Base-by-base conservation (phyloP, 1,140 invertebrate genomes). In the Drosophila aff. region DNA sequence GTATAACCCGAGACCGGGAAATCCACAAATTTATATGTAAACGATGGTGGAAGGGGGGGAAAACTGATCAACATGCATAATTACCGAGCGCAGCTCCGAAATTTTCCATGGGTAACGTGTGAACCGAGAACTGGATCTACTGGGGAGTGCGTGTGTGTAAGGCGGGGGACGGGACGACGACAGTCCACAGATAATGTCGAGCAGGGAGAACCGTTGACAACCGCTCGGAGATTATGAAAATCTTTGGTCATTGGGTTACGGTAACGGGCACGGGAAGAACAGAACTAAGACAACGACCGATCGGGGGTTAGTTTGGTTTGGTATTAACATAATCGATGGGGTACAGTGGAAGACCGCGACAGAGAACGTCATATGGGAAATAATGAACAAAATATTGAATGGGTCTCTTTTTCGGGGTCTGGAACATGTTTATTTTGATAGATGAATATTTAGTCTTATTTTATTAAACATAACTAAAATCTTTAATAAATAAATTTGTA, bases 301-400 rank as follows among this genome's bases (percentile, higher is more conserved):
- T 50, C 47, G 49, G 58, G 61, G 60, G 73, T 60, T 82, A 60
- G 73, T 78, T 78, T 68, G 49, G 73, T 78, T 78, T 68, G 49
- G 59, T 87, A 87, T 86, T 89, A 86, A 80, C 84, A 86, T 89
- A 89, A 86, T 89, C 83, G 76, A 89, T 86, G 80, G 72, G 72
- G 66, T 75, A 85, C 67, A 67, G 67, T 53, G 38, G 15, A 44
- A 11, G 4, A 16, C 18, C 64, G 8, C 1, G 13, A 11, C 9
- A 43, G 13, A 2, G 16, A 36, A 52, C 6, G 3, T 16, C 16
- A n/a, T 18, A 5, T 10, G 10, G 28, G 28, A 41, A 41, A n/a
- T 26, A 11, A 0, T 28, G 0, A 26, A 18, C 0, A 26, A 18
- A 3, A 23, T 13, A 8, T 10, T n/a, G 0, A 2, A n/a, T 11